phyloP scores from a whole-genome alignment of 35 echinoderm and acorn worm genomes.

The Eucidaris tribuloides region DNA sequence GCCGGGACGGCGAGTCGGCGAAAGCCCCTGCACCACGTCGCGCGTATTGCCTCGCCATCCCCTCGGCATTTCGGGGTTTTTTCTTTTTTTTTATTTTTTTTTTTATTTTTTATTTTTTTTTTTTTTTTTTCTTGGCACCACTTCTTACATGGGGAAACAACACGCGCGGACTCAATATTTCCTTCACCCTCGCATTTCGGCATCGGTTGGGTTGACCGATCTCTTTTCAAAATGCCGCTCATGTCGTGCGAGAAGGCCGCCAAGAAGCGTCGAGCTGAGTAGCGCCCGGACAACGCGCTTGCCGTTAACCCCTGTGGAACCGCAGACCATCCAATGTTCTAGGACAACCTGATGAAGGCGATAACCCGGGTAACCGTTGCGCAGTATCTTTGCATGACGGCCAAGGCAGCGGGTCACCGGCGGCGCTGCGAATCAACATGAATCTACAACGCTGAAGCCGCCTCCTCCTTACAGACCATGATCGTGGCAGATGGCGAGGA shows the following conservation, averaged over 20 bases:
- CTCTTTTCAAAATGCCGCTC: conserved; percentile 40
- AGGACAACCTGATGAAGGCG: not conserved
- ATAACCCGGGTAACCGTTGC: not conserved
- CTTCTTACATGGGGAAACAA: conserved; percentile 58
- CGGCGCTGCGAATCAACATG: not conserved
- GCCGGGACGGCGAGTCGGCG: not conserved
- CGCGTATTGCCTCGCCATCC: conserved; percentile 54
- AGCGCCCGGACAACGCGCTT: not conserved
- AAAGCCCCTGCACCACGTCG: conserved; percentile 1
- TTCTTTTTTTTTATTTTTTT: no score
- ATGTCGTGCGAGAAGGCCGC: conserved; percentile 58
- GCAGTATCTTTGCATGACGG: not conserved
- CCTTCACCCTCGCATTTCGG: conserved; percentile 52
- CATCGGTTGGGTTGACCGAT: conserved; percentile 58
- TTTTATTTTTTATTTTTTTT: no score
- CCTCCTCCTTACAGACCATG: not conserved
- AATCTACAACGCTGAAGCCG: not conserved
- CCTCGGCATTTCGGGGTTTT: conserved; percentile 49
- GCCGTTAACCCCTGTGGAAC: not conserved
- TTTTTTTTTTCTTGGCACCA: no score
- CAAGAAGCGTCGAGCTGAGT: not conserved
- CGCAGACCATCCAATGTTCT: no score
- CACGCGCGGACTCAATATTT: conserved; percentile 40
- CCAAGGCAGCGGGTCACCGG: not conserved
- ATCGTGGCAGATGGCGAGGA: not conserved